Conservation (phyloP, 2,888 invertebrate genomes). For the Polyploca ridens region DNA sequence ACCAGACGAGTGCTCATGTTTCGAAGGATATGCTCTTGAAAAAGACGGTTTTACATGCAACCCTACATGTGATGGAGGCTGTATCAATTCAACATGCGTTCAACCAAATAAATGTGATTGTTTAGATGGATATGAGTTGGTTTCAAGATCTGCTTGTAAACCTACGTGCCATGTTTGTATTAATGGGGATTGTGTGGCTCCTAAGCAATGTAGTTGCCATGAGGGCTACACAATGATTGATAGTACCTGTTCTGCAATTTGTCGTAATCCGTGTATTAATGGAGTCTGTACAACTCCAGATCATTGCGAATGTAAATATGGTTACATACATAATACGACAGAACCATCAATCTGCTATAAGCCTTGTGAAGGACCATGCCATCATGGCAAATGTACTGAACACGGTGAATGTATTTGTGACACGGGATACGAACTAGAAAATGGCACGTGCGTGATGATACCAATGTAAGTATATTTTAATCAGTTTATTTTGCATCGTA, state of each 20-base stretch:
- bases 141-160: conserved; percentile 15
- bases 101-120: not conserved
- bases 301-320: conserved; percentile 35
- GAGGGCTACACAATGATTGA: conserved; percentile 20
- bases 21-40: not conserved
- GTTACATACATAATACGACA: conserved; percentile 26
- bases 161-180: conserved; percentile 28
- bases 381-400: conserved; percentile 46
- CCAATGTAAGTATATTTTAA: conserved; percentile 47
- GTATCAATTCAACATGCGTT: not conserved
- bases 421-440: conserved; percentile 38
- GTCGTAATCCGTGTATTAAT: conserved; percentile 45
- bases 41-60: not conserved
- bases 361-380: conserved; percentile 46
- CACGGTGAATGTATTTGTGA: conserved; percentile 52
- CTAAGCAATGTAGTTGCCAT: conserved; percentile 29
- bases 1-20: conserved; percentile 26
- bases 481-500: not conserved
- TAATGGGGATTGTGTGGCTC: conserved; percentile 33
- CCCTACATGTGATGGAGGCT: not conserved
- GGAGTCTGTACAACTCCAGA: conserved; percentile 45
- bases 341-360: conserved; percentile 41
- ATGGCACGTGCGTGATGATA: conserved; percentile 42
- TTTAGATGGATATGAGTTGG: not conserved
- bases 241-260: conserved; percentile 22